phyloP scores from a whole-genome alignment of 2,888 invertebrate species.

The Monochamus alternatus region DNA sequence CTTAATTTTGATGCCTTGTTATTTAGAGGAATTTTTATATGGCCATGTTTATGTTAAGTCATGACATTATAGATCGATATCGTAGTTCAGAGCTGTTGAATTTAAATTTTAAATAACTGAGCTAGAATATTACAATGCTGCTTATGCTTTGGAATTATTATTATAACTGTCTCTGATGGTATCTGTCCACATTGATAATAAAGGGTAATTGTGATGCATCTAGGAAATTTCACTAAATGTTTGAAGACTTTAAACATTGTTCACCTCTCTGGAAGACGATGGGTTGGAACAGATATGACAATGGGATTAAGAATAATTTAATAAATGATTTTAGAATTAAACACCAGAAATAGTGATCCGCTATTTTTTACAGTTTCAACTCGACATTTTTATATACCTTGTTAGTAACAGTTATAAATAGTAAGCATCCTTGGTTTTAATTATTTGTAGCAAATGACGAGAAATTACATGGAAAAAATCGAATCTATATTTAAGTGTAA shows the following conservation, averaged over 20 bases:
- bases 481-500: too few relatives aligned
- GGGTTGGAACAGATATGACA: conserved; percentile 34
- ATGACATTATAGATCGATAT: conserved; percentile 61
- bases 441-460: too few relatives aligned
- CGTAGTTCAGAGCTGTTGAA: conserved; percentile 60
- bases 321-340: background rate
- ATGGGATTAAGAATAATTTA: conserved; percentile 34
- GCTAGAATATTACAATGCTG: conserved; percentile 51
- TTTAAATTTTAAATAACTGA: conserved; percentile 58
- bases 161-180: conserved; percentile 48
- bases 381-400: too few relatives aligned
- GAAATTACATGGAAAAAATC: too few relatives aligned
- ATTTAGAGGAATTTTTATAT: conserved; percentile 58
- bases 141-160: conserved; percentile 48
- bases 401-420: too few relatives aligned
- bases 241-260: conserved; percentile 37
- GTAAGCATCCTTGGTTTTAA: too few relatives aligned
- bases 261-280: conserved; percentile 35
- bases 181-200: conserved; percentile 48
- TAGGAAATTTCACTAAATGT: conserved; percentile 42
- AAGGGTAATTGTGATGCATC: conserved; percentile 46
- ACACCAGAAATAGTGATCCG: too few relatives aligned
- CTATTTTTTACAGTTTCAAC: too few relatives aligned
- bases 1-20: conserved; percentile 55
- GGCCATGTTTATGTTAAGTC: conserved; percentile 56